phyloP scores from a whole-genome alignment of 2,113 vertebrate species.

The Cricetomys ansorgei region DNA sequence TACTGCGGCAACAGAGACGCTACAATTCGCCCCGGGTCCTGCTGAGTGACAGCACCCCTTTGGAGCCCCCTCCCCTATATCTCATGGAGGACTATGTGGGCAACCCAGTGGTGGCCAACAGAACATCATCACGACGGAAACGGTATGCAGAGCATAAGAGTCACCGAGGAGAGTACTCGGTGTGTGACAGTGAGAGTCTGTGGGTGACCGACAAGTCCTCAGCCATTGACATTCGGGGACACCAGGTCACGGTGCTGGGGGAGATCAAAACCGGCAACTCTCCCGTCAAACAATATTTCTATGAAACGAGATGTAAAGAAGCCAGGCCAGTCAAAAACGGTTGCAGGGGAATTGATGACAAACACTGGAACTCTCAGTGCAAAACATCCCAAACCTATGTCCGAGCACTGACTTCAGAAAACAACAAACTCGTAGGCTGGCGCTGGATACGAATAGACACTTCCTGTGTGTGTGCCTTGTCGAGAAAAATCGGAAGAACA shows the following conservation, averaged over 20 bases:
- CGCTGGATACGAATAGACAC: constrained; percentile 99
- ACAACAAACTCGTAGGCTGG: constrained; percentile 92
- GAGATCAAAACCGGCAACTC: constrained; percentile 92
- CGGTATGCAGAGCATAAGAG: constrained; percentile 93
- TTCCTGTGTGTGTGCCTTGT: constrained; percentile 97
- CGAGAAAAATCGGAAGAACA: constrained; percentile 95
- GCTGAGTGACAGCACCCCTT: constrained; percentile 92
- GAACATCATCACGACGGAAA: constrained; percentile 92
- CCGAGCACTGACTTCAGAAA: constrained; percentile 93
- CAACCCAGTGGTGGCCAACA: constrained; percentile 86
- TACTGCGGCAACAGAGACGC: constrained; percentile 93
- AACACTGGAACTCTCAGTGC: constrained; percentile 99
- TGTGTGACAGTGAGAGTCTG: constrained; percentile 96
- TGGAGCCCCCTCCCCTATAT: constrained; percentile 95
- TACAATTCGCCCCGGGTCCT: constrained; percentile 96
- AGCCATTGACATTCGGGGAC: constrained; percentile 92
- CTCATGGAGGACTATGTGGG: constrained; percentile 93
- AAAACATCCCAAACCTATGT: constrained; percentile 97
- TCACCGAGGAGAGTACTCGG: constrained; percentile 96
- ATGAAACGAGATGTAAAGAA: constrained; percentile 94
- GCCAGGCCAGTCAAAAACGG: constrained; percentile 91
- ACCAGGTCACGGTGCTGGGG: constrained; percentile 93
- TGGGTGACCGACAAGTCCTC: constrained; percentile 97
- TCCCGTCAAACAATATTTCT: constrained; percentile 97
- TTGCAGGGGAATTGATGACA: constrained; percentile 97